phyloP scores from a whole-genome alignment of 2,888 invertebrate species.

The Eurytoma adleriae region DNA sequence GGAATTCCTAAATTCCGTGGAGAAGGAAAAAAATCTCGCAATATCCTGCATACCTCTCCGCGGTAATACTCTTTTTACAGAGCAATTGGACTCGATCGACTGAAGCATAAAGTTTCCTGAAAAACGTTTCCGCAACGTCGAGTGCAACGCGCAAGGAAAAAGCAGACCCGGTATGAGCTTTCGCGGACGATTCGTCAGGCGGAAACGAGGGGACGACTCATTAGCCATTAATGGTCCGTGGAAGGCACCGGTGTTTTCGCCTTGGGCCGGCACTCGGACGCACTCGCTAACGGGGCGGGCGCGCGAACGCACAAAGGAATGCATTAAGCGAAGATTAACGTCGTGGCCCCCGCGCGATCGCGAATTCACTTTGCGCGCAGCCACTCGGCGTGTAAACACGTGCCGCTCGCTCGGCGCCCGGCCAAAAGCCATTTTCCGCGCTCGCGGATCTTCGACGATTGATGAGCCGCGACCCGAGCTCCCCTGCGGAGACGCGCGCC shows the following conservation, averaged over 20 bases:
- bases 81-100: too few relatives aligned
- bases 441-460: background rate
- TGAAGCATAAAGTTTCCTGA: too few relatives aligned
- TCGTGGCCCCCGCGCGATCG: background rate
- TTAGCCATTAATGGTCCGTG: background rate
- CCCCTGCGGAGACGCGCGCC: too few relatives aligned
- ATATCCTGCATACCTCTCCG: too few relatives aligned
- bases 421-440: background rate
- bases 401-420: background rate
- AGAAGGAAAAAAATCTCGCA: too few relatives aligned
- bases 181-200: too few relatives aligned
- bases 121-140: too few relatives aligned
- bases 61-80: too few relatives aligned
- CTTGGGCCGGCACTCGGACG: background rate
- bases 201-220: background rate
- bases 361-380: conserved; percentile 23
- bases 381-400: background rate
- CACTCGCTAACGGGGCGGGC: background rate
- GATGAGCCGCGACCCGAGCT: background rate
- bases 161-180: too few relatives aligned
- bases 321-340: conserved; percentile 14
- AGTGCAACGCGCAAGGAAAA: too few relatives aligned
- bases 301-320: conserved; percentile 4
- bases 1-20: too few relatives aligned
- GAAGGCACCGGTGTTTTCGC: too few relatives aligned